phyloP scores from a whole-genome alignment of 2,113 vertebrate genomes.

The Mobula birostris region DNA sequence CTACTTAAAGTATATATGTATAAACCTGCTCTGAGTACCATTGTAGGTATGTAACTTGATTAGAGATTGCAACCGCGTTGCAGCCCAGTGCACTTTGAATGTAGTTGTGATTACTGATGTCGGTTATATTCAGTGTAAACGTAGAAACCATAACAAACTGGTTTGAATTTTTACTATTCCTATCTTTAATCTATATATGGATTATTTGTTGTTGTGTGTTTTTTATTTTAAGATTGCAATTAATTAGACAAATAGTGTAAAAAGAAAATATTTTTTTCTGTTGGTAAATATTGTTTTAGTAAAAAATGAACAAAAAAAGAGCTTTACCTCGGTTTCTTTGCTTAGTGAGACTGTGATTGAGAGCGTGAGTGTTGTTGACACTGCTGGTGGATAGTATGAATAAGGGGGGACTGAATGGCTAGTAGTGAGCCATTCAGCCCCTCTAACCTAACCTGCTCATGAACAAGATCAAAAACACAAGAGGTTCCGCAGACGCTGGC shows the following conservation, averaged over 20 bases:
- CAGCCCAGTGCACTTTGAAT: conserved; percentile 22
- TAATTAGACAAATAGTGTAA: conserved; percentile 29
- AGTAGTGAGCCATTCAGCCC: too few species aligned
- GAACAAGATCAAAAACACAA: too few species aligned
- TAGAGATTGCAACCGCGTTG: conserved; percentile 21
- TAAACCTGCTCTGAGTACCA: conserved; percentile 31
- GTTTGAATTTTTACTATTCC: conserved; percentile 20
- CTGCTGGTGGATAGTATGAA: too few species aligned
- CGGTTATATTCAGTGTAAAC: conserved; percentile 8
- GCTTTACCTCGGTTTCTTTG: too few species aligned
- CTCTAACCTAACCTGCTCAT: too few species aligned
- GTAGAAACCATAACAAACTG: conserved; percentile 15
- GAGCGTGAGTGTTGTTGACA: too few species aligned
- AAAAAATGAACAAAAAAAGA: conserved; percentile 25
- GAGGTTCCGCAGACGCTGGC: too few species aligned
- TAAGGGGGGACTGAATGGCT: too few species aligned
- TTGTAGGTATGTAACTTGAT: conserved; percentile 29
- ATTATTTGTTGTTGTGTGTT: conserved; percentile 26
- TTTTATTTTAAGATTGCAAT: conserved; percentile 33
- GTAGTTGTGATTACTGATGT: conserved; percentile 5
- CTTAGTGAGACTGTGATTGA: too few species aligned
- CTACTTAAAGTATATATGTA: conserved; percentile 36
- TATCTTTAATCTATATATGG: conserved; percentile 31
- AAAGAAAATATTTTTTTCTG: conserved; percentile 33
- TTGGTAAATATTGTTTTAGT: conserved; percentile 35